Evolutionary conservation across 2,888 invertebrate species (phyloP), one percentile per base, ranked within the genome.

Genomic region (Cantharis lateralis): DNA sequence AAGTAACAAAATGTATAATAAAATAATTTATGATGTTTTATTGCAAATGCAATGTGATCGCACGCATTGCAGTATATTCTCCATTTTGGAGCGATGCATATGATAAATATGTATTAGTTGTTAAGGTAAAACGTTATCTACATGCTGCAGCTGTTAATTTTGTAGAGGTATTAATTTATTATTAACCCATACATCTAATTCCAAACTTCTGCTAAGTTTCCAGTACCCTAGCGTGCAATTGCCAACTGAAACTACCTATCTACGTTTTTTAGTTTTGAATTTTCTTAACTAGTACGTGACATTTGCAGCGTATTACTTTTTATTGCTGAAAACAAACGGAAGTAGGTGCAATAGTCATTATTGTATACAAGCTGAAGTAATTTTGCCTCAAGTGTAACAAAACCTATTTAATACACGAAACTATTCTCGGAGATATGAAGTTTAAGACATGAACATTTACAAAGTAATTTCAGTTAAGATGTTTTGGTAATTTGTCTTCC

Each of bases 371-470:
- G 81, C 48, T 48, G n/a, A 9, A 48, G n/a, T 48, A 82, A 82
- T 82, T 82, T 81, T 81, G 82, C 82, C 83, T 82, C 77, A 77
- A 80, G 82, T 83, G 82, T 82, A 83, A 83, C 83, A 79, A 81
- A 82, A 79, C 82, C 82, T 81, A 83, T 84, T 82, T 83, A 79
- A 78, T 76, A 78, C 79, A 80, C 80, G 81, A 81, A 83, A 83
- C 80, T 81, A 74, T 81, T 80, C 69, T 77, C n/a, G 48, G 79
- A 80, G 81, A 82, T 82, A 82, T 81, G 80, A 81, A 80, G 77
- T 81, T 82, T 79, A 48, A 80, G 81, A 80, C 81, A 80, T 80
- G 78, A 80, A 80, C 78, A 78, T 80, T 82, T 79, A 75, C 75
- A 73, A 76, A 76, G 75, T 79, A 79, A 81, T 80, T n/a, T 48